Evolutionary conservation across 2,888 invertebrate genomes (phyloP).

Genomic region (Limenitis camilla): DNA sequence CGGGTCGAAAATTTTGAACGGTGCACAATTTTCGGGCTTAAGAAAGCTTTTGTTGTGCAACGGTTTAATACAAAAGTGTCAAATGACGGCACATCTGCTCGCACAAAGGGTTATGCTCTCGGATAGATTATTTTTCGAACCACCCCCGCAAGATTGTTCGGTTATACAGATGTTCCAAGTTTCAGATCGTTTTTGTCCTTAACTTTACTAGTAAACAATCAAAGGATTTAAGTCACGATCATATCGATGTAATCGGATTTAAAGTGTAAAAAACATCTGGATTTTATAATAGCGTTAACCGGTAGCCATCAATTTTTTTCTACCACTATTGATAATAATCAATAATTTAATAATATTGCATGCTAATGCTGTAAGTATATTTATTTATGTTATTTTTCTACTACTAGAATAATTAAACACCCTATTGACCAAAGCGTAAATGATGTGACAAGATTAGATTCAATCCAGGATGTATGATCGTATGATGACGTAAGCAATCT

Average conservation of each 20-base stretch:
- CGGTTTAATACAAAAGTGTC: constrained; percentile 75
- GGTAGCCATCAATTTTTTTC: no score
- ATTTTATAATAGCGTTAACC: no score
- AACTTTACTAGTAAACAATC: constrained; percentile 11
- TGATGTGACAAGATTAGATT: constrained; percentile 50
- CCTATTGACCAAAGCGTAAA: constrained; percentile 38
- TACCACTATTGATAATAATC: background rate
- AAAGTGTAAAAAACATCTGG: background rate
- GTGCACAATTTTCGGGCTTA: constrained; percentile 71
- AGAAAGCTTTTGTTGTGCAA: constrained; percentile 74
- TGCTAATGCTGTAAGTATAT: background rate
- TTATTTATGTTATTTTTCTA: background rate
- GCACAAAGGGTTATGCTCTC: constrained; percentile 68
- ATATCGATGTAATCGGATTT: constrained; percentile 6
- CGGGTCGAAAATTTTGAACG: constrained; percentile 67
- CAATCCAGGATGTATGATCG: constrained; percentile 62
- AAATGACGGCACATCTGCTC: constrained; percentile 74
- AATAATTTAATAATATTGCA: no score
- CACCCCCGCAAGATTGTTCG: constrained; percentile 70
- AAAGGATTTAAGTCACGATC: constrained; percentile 14
- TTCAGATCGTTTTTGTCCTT: constrained; percentile 25
- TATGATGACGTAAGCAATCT: constrained; percentile 55
- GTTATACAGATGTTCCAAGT: constrained; percentile 66
- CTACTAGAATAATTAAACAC: constrained; percentile 30
- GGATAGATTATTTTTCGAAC: constrained; percentile 73